A percentile compares a stretch with the other conserved stretches of the same genome.
These are phyloP conservation scores for Idaea aversata DNA, from an alignment of 2,888 invertebrate species.

Conservation along the genomic window DNA sequence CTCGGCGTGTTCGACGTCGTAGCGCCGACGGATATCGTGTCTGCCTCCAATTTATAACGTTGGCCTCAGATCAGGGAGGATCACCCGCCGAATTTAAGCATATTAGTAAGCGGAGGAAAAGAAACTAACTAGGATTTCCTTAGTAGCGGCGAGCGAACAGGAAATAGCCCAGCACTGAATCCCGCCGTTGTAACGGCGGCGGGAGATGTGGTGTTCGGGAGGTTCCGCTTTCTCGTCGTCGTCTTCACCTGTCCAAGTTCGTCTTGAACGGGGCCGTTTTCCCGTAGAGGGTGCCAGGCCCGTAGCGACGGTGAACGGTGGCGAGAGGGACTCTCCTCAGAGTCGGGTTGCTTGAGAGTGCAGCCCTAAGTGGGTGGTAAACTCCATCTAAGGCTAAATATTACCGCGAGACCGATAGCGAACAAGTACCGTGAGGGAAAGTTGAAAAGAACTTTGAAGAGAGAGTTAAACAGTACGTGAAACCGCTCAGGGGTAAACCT, in stretches of 20 bases:
- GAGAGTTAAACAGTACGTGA: too few species aligned
- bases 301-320: constrained; percentile 35
- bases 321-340: constrained; percentile 74
- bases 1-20: not conserved
- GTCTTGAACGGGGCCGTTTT: constrained; percentile 72
- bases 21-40: not conserved
- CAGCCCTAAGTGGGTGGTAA: too few species aligned
- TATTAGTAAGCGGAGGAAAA: constrained; percentile 8
- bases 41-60: constrained; percentile 3
- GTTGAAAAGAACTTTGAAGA: too few species aligned
- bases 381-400: too few species aligned
- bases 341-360: too few species aligned
- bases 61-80: not conserved
- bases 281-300: constrained; percentile 76
- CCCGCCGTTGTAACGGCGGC: constrained; percentile 44
- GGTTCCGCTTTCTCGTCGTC: constrained; percentile 6
- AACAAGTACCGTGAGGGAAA: too few species aligned
- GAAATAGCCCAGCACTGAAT: constrained; percentile 64
- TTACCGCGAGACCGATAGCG: too few species aligned
- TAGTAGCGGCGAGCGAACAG: constrained; percentile 1
- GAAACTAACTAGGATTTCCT: constrained; percentile 9
- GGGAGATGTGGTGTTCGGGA: constrained; percentile 7
- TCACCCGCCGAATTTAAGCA: too few species aligned
- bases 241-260: constrained; percentile 31
- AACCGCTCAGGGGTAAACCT: too few species aligned